Evolutionary conservation across 2,113 vertebrate genomes (phyloP).

Genomic region (Clarias macrocephalus): DNA sequence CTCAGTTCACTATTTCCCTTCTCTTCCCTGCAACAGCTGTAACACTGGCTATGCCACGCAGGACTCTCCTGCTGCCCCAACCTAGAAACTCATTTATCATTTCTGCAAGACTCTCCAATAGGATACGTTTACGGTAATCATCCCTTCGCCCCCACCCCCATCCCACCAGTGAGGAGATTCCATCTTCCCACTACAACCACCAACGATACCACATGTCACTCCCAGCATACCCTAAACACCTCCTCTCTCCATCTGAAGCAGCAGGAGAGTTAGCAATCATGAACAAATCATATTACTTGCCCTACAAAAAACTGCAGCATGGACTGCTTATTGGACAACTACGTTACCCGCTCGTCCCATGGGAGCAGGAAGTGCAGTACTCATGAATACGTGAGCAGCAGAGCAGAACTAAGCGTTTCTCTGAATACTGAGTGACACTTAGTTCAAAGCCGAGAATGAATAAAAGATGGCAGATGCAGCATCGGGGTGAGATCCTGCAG

Average conservation of each 20-base stretch:
- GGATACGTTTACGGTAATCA: slow-evolving; percentile 35
- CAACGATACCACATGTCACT: neutral
- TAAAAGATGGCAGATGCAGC: slow-evolving; percentile 46
- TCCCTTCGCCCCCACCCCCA: neutral
- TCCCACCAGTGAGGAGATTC: too few species aligned
- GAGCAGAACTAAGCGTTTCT: slow-evolving; percentile 29
- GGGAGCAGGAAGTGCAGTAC: slow-evolving; percentile 3
- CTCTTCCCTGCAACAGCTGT: neutral
- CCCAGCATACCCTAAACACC: neutral
- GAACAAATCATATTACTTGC: slow-evolving; percentile 28
- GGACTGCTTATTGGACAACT: slow-evolving; percentile 9
- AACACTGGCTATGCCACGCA: slow-evolving; percentile 44
- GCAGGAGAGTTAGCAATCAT: slow-evolving; percentile 6
- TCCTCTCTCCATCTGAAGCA: neutral
- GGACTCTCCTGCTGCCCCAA: slow-evolving; percentile 48
- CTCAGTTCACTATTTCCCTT: neutral
- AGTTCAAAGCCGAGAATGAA: slow-evolving; percentile 46
- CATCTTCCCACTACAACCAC: neutral
- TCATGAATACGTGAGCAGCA: slow-evolving; percentile 41
- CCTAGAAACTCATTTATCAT: slow-evolving; percentile 55
- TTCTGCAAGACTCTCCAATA: slow-evolving; percentile 45
- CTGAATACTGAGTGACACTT: slow-evolving; percentile 42
- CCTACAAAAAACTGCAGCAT: slow-evolving; percentile 13
- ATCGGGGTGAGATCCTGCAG: slow-evolving; percentile 19
- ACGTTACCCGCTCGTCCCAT: slow-evolving; percentile 10